Evolutionary conservation across 2,888 invertebrate genomes (phyloP).

Genomic region (Uloborus plumipes): DNA sequence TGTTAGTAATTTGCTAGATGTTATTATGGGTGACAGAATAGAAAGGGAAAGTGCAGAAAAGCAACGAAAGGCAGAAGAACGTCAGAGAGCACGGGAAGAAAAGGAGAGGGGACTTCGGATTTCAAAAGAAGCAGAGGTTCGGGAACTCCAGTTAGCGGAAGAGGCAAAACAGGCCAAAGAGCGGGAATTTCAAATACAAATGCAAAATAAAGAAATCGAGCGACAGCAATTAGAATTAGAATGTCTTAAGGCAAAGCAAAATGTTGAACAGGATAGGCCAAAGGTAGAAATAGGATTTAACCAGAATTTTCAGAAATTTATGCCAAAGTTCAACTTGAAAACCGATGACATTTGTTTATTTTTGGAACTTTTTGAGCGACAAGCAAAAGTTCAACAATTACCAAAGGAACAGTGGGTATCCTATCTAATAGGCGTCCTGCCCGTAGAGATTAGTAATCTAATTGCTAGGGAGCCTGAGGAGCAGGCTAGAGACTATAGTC

Average conservation of each 20-base stretch:
- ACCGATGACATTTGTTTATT: slow-evolving; percentile 4
- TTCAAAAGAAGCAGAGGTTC: too few species aligned
- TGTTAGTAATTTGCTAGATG: too few species aligned
- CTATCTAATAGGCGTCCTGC: slow-evolving; percentile 1
- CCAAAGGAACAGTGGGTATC: slow-evolving; percentile 2
- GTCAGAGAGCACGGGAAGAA: background rate
- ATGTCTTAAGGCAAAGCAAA: too few species aligned
- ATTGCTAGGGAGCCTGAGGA: slow-evolving; percentile 7
- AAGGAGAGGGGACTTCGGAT: too few species aligned
- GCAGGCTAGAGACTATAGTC: background rate
- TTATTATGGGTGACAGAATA: too few species aligned
- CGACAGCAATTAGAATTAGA: too few species aligned
- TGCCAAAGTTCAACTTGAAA: slow-evolving; percentile 1
- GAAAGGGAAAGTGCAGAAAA: background rate
- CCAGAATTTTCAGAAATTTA: too few species aligned
- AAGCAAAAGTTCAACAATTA: background rate
- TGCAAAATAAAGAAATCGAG: background rate
- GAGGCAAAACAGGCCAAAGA: too few species aligned
- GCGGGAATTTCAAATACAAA: slow-evolving; percentile 1
- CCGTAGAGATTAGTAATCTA: background rate
- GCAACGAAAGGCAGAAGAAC: background rate
- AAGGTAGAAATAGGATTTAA: too few species aligned
- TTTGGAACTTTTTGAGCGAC: slow-evolving; percentile 8
- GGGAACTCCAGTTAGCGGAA: too few species aligned
- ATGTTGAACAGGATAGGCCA: too few species aligned